Evolutionary conservation across 2,797 vertebrate species (phyloP).

Genomic region (Leptodactylus fallax): DNA sequence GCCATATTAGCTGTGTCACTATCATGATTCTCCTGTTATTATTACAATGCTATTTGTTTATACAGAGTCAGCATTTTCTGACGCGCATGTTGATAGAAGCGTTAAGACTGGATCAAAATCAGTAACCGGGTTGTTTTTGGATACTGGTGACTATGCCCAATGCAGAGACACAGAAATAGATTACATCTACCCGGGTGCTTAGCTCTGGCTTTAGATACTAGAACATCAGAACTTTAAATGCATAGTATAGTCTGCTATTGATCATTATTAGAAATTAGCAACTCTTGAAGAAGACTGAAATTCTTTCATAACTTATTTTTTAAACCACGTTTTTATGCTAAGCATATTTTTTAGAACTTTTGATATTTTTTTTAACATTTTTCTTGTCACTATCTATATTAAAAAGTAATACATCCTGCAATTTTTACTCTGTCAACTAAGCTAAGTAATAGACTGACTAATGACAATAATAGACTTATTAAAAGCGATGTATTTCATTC

Average conservation of each 20-base stretch:
- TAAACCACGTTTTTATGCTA: too few species aligned
- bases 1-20: constrained; percentile 8
- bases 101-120: not conserved
- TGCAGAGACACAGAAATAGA: not conserved
- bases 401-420: too few species aligned
- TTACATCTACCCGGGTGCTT: not conserved
- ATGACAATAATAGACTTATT: too few species aligned
- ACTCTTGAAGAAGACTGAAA: not conserved
- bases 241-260: not conserved
- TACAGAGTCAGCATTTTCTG: constrained; percentile 24
- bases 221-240: not conserved
- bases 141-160: not conserved
- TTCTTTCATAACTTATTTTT: too few species aligned
- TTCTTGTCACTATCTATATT: too few species aligned
- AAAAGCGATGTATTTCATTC: too few species aligned
- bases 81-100: not conserved
- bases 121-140: not conserved
- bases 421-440: too few species aligned
- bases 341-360: too few species aligned
- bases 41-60: not conserved
- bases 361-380: too few species aligned
- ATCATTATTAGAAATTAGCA: not conserved
- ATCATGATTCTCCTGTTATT: not conserved
- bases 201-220: not conserved
- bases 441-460: too few species aligned